Base-by-base conservation (phyloP, 2,797 vertebrate genomes). In the Melanogrammus aeglefinus region DNA sequence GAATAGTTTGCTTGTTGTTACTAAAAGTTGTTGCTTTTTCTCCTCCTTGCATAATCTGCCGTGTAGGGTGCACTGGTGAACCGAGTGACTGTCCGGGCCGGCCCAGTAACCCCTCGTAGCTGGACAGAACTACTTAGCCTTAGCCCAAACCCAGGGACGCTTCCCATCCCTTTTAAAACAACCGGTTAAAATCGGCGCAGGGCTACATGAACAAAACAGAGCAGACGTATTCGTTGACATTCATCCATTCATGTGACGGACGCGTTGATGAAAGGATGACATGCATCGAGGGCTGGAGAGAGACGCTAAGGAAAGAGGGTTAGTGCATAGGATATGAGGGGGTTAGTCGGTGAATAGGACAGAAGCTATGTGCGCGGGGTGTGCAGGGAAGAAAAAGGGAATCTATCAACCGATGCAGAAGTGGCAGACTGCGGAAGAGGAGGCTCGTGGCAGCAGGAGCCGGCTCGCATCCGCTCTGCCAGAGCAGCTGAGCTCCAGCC, bases 381-480 rank as follows among this genome's bases (percentile, higher is more conserved):
- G 63, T 13, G 82, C 57, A 27, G 41, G 73, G 73, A 35, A 7
- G 77, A 74, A 27, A 27, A 77, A 12, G 41, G 41, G 41, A 44
- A 10, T 13, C 41, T 44, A 3, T 44, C 9, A 44, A 44, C 10
- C 63, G 75, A 77, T 36, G 27, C 76, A 78, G 69, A 29, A 84
- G 76, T 24, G 38, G 72, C 75, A 51, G 44, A 82, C 78, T 35
- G 57, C 78, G 47, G 78, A 83, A 72, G 31, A 85, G 79, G 41
- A 13, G 41, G 41, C 41, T 72, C 75, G 82, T n/a, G 78, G 81
- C 82, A 89, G 88, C 81, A 81, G 81, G 77, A 79, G 78, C 86
- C 82, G 85, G 90, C 88, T 92, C 85, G 77, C 77, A 88, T 86
- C 83, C 41, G 80, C 83, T 80, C 84, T 92, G 94, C 94, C 92